These are phyloP conservation scores for Dipodomys ordii DNA, from an alignment of 2,113 vertebrate species.

Conservation along the genomic window DNA sequence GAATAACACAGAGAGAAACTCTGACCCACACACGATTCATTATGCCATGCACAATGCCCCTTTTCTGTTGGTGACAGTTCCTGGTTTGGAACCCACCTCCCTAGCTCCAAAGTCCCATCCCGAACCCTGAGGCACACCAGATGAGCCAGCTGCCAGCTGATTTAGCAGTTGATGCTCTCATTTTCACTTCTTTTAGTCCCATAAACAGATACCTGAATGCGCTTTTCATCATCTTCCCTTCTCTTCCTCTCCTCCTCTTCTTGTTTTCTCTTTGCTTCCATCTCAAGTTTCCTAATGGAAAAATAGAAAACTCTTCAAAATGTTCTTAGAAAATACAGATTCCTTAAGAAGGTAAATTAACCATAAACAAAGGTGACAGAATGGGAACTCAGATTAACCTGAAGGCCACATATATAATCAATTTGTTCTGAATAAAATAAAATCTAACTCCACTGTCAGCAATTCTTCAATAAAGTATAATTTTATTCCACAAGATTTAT, in stretches of 20 bases:
- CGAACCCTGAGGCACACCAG: neutral
- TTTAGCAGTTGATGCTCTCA: neutral
- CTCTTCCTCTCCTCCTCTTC: conserved; percentile 96
- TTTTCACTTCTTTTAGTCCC: neutral
- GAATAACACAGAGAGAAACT: neutral
- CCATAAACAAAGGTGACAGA: conserved; percentile 15
- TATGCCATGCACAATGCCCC: neutral
- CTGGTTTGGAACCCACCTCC: neutral
- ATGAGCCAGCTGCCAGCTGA: neutral
- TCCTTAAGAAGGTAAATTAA: conserved; percentile 16
- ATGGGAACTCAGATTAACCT: neutral
- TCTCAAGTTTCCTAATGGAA: conserved; percentile 93
- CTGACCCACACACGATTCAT: neutral
- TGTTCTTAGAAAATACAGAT: neutral
- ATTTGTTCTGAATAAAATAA: conserved; percentile 46
- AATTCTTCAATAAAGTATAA: conserved; percentile 8
- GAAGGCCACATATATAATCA: neutral
- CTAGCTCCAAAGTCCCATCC: neutral
- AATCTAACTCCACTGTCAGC: neutral
- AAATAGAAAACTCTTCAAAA: conserved; percentile 5
- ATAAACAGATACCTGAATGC: conserved; percentile 90
- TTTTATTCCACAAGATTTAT: neutral
- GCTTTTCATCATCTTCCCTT: conserved; percentile 94
- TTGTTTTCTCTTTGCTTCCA: conserved; percentile 96
- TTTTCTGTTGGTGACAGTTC: neutral